A percentile compares a stretch with the other conserved stretches of the same genome.
These are phyloP conservation scores for Pyrocoelia pectoralis DNA, from an alignment of 2,888 invertebrate species.

Conservation along the genomic window DNA sequence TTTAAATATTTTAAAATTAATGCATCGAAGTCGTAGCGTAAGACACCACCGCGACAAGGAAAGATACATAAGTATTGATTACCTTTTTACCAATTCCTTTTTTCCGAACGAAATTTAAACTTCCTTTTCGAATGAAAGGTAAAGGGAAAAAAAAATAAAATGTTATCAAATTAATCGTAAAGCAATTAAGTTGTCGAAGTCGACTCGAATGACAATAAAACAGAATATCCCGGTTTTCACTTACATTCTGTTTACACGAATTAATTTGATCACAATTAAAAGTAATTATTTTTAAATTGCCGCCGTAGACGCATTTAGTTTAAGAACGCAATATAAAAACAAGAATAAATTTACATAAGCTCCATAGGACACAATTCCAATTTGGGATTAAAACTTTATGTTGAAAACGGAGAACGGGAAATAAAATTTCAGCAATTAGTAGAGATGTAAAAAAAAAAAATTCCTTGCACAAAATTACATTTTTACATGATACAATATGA, in stretches of 20 bases:
- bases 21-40: constrained; percentile 16
- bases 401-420: constrained; percentile 37
- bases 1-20: constrained; percentile 36
- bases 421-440: constrained; percentile 39
- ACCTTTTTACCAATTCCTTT: background rate
- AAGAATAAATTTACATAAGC: constrained; percentile 41
- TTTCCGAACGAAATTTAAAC: too few relatives aligned
- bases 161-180: background rate
- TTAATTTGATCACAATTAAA: constrained; percentile 32
- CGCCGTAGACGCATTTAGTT: constrained; percentile 26
- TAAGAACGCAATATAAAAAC: constrained; percentile 30
- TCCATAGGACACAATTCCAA: constrained; percentile 40
- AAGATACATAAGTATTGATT: constrained; percentile 27
- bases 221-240: constrained; percentile 19
- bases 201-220: constrained; percentile 11
- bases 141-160: background rate
- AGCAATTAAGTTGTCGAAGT: constrained; percentile 6
- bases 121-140: too few relatives aligned
- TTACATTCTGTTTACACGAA: constrained; percentile 31
- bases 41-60: constrained; percentile 20
- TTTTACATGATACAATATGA: constrained; percentile 5
- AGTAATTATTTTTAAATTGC: constrained; percentile 37
- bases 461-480: constrained; percentile 8
- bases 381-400: constrained; percentile 45
- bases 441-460: constrained; percentile 9